Evolutionary conservation across 2,113 vertebrate species (phyloP), one percentile per base, ranked within the genome.

Genomic region (Brachirus orientalis): DNA sequence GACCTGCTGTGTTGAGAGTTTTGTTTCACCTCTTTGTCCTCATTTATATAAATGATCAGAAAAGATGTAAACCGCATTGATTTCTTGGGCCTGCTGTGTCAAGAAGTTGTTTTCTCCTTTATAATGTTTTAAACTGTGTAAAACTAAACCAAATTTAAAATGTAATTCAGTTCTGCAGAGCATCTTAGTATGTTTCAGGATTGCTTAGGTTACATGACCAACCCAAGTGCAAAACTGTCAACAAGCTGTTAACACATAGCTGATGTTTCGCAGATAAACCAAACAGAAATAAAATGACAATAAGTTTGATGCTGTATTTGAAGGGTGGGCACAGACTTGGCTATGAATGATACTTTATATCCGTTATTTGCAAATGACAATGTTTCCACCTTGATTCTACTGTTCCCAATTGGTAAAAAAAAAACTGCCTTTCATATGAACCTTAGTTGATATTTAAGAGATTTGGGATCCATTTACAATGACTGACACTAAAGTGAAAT

Each of bases 21-120:
- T 61, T 56, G 43, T 55, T 75, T 63, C 46, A n/a, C 44, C 50
- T 61, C 47, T 50, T 28, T 4, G 47, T 3, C 28, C 20, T 77
- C n/a, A 12, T 57, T 71, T 11, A 44, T 41, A 56, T 33, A 52
- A 56, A 77, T 53, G 8, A 60, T 80, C 50, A n/a, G n/a, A 71
- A 68, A 69, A 71, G 59, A 83, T 59, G 66, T 63, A 41, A 48
- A 16, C 10, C 14, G 56, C 35, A 8, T 16, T 62, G 48, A 78
- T 48, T 65, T 72, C 18, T 1, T 3, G 50, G 36, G 17, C 59
- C 28, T 61, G 0, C 62, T 22, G 43, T n/a, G n/a, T n/a, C n/a
- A n/a, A n/a, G n/a, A n/a, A n/a, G n/a, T 46, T 20, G 61, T 10
- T 38, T 60, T 8, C 1, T 47, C 14, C 22, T 44, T 44, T 20